Evolutionary conservation across 2,797 vertebrate species (phyloP).

Genomic region (Siniperca scherzeri): DNA sequence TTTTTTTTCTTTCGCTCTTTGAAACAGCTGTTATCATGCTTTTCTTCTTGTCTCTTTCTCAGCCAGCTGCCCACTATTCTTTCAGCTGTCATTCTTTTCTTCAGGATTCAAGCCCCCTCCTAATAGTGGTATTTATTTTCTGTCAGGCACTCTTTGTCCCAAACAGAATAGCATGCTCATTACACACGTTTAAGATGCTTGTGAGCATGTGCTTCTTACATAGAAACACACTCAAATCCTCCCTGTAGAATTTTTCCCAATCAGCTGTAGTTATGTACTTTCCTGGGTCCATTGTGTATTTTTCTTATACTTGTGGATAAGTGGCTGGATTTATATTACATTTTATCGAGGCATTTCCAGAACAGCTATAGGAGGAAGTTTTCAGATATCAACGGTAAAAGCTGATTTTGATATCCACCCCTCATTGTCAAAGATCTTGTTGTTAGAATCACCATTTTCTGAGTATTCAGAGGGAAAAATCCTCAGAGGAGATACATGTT

Average conservation of each 20-base stretch:
- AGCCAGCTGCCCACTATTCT: slow-evolving; percentile 64
- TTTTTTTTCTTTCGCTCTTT: slow-evolving; percentile 12
- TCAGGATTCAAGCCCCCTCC: slow-evolving; percentile 41
- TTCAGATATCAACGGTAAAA: neutral
- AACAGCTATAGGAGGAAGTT: neutral
- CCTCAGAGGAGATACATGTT: neutral
- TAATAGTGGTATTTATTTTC: slow-evolving; percentile 74
- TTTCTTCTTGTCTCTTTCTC: slow-evolving; percentile 33
- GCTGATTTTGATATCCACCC: neutral
- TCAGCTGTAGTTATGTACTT: slow-evolving; percentile 18
- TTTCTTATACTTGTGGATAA: slow-evolving; percentile 3
- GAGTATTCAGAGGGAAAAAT: neutral
- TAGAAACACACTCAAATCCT: slow-evolving; percentile 4
- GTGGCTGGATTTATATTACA: neutral
- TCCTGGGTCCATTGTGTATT: neutral
- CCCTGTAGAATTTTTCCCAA: neutral
- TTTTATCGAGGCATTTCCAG: neutral
- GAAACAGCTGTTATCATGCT: slow-evolving; percentile 52
- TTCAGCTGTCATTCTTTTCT: slow-evolving; percentile 65
- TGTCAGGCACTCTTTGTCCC: slow-evolving; percentile 69
- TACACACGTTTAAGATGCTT: slow-evolving; percentile 40
- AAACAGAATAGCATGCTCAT: slow-evolving; percentile 55
- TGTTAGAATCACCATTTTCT: neutral
- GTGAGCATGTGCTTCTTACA: slow-evolving; percentile 19
- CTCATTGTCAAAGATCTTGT: neutral